Base-by-base conservation (phyloP, 2,797 vertebrate species). In the Sylvilagus floridanus region DNA sequence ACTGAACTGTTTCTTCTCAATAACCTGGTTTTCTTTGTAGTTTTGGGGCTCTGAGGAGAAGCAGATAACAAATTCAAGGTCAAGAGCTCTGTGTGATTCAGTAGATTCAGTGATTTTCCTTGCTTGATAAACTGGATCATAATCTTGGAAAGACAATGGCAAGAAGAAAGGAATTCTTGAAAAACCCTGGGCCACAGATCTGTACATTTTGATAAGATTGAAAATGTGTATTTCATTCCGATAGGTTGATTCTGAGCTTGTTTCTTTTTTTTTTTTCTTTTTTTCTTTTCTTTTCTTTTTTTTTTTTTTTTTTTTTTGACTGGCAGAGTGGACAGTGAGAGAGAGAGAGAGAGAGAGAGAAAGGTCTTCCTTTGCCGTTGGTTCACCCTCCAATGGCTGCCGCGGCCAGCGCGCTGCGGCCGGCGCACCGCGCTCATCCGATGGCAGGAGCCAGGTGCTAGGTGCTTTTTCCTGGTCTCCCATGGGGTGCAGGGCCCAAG, bases 151-250 rank as follows among this genome's bases (percentile, higher is more conserved):
- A 83, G 50, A 81, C 2, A 84, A n/a, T 91, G 26, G 9, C 50
- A 47, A 87, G 69, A 47, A 87, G 69, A 90, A 86, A 68, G 30
- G 83, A 60, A 5, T 90, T 93, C 62, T 84, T 87, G 12, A 52
- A 90, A 86, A 86, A 88, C n/a, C 68, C 8, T 88, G 69, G 14
- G 35, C 60, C 65, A 8, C 79, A 35, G 16, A 47, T 81, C 32
- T 79, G 10, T 22, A 88, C 13, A 5, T 90, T 94, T 37, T 77
- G 19, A 28, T 76, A 60, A 83, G 81, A 60, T 52, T 66, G n/a
- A 89, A 87, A 65, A 24, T 72, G 4, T 35, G 28, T 84, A 37
- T 89, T 90, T 96, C 76, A 71, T 96, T 95, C 24, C 76, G 54
- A 66, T 57, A 88, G 30, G 24, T 84, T 87, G 88, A 77, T 92